Evolutionary conservation across 2,113 vertebrate genomes (phyloP).

Genomic region (Nanorana parkeri): DNA sequence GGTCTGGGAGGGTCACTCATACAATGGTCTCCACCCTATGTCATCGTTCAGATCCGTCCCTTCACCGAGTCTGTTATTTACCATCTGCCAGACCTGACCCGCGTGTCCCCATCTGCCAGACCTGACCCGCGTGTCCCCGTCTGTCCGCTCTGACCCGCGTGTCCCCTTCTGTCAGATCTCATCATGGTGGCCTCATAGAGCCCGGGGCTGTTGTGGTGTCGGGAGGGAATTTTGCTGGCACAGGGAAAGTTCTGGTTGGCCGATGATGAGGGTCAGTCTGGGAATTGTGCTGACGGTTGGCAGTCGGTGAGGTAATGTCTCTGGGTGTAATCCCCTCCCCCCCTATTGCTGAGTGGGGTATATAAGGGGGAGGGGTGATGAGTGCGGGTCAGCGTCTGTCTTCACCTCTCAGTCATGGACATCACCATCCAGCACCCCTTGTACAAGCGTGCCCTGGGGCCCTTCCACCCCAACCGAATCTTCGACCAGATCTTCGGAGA

Average conservation of each 20-base stretch:
- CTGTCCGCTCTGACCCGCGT: too few relatives aligned
- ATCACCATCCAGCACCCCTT: constrained; percentile 94
- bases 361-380: background rate
- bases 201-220: too few relatives aligned
- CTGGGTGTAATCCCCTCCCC: background rate
- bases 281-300: constrained; percentile 25
- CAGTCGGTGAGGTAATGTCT: constrained; percentile 41
- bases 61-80: too few relatives aligned
- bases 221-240: constrained; percentile 19
- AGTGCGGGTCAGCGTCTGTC: background rate
- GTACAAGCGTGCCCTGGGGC: constrained; percentile 87
- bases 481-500: constrained; percentile 94
- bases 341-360: background rate
- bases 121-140: too few relatives aligned
- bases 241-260: constrained; percentile 1
- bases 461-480: constrained; percentile 82
- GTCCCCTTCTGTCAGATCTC: too few relatives aligned
- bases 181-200: too few relatives aligned
- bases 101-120: too few relatives aligned
- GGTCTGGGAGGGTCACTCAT: too few relatives aligned
- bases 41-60: too few relatives aligned
- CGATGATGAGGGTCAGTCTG: constrained; percentile 18
- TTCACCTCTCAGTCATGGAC: constrained; percentile 79
- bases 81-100: too few relatives aligned
- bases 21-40: too few relatives aligned